Evolutionary conservation across 2,797 vertebrate genomes (phyloP).

Genomic region (Parotocinclus haroldoi): DNA sequence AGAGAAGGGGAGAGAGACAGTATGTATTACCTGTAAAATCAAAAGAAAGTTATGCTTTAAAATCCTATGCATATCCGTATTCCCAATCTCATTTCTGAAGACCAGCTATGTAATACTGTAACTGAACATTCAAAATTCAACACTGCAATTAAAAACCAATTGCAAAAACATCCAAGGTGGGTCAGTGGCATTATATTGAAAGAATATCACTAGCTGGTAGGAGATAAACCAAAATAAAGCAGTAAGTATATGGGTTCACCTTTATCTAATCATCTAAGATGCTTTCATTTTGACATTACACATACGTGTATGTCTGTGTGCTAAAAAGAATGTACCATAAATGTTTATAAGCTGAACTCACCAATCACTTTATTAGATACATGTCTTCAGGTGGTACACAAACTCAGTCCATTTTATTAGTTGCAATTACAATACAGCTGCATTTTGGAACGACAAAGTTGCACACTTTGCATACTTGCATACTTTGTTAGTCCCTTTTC

Average conservation of each 20-base stretch:
- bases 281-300: neutral
- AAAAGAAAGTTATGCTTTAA: slow-evolving; percentile 40
- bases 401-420: too few species aligned
- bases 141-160: neutral
- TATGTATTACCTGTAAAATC: neutral
- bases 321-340: too few species aligned
- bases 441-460: too few species aligned
- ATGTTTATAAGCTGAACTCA: too few species aligned
- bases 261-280: slow-evolving; percentile 11
- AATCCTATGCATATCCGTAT: slow-evolving; percentile 32
- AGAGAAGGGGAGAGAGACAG: slow-evolving; percentile 47
- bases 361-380: too few species aligned
- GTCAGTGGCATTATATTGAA: slow-evolving; percentile 32
- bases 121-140: slow-evolving; percentile 24
- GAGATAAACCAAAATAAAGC: slow-evolving; percentile 12
- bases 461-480: too few species aligned
- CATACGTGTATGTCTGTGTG: too few species aligned
- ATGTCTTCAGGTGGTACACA: too few species aligned
- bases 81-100: slow-evolving; percentile 37
- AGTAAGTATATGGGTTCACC: slow-evolving; percentile 9
- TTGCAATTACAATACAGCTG: too few species aligned
- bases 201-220: slow-evolving; percentile 3
- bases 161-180: too few species aligned
- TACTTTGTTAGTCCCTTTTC: too few species aligned
- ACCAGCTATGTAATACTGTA: slow-evolving; percentile 43